Conservation (phyloP, 2,888 invertebrate genomes). For the Tanypteryx hageni region DNA sequence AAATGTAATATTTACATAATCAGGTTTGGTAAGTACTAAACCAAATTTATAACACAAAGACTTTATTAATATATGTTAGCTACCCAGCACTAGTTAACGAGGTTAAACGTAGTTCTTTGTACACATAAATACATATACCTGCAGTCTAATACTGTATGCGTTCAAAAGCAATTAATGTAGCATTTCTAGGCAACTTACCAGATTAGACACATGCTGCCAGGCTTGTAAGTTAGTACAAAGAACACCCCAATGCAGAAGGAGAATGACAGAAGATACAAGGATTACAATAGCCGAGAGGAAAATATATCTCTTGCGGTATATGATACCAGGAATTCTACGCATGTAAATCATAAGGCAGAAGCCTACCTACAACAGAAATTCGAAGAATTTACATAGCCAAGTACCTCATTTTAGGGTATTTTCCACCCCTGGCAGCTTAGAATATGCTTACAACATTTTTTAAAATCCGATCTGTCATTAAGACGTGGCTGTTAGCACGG, state of each 20-base stretch:
- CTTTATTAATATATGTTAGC: too few relatives aligned
- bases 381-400: conserved; percentile 8
- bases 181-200: conserved; percentile 76
- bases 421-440: neutral
- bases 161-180: neutral
- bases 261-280: conserved; percentile 74
- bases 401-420: conserved; percentile 12
- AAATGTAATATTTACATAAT: too few relatives aligned
- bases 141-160: too few relatives aligned
- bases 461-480: neutral
- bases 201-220: conserved; percentile 78
- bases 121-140: neutral
- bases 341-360: conserved; percentile 71
- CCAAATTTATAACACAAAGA: too few relatives aligned
- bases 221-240: conserved; percentile 79
- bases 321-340: conserved; percentile 72
- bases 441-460: neutral
- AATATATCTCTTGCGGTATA: conserved; percentile 71
- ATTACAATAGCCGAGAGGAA: conserved; percentile 71
- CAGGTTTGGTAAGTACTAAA: too few relatives aligned
- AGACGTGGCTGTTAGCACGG: neutral
- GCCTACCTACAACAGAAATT: neutral
- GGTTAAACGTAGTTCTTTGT: neutral
- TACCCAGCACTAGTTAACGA: too few relatives aligned
- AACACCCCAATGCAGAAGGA: conserved; percentile 78